Evolutionary conservation across 2,797 vertebrate species (phyloP).

Genomic region (Graptemys geographica): DNA sequence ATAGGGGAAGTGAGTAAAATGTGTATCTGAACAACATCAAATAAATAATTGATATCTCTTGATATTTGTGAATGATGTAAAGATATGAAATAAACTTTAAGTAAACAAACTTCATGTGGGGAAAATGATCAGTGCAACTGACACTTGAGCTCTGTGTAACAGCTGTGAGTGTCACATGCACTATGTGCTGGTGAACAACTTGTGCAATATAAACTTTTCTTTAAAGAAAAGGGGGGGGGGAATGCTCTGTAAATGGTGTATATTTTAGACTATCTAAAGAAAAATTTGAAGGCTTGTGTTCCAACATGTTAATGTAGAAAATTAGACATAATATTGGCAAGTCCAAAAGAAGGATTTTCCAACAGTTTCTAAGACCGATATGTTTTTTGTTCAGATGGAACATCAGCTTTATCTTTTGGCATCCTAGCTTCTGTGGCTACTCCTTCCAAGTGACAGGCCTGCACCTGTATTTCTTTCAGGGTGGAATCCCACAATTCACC

Average conservation of each 20-base stretch:
- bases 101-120: background rate
- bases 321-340: background rate
- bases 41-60: background rate
- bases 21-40: background rate
- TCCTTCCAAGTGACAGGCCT: background rate
- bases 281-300: no score
- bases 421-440: background rate
- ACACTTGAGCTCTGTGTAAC: background rate
- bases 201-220: background rate
- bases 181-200: background rate
- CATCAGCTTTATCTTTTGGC: background rate
- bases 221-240: background rate
- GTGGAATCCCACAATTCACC: background rate
- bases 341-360: background rate
- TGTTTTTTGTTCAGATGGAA: background rate
- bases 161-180: background rate
- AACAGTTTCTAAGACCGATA: background rate
- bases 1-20: background rate
- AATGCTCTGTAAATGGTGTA: background rate
- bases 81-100: background rate
- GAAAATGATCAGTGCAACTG: background rate
- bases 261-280: no score
- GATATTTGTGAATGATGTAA: background rate
- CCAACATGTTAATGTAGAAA: no score
- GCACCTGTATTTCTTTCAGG: background rate